Conservation (phyloP, 1,140 invertebrate species). For the Trissolcus basalis region DNA sequence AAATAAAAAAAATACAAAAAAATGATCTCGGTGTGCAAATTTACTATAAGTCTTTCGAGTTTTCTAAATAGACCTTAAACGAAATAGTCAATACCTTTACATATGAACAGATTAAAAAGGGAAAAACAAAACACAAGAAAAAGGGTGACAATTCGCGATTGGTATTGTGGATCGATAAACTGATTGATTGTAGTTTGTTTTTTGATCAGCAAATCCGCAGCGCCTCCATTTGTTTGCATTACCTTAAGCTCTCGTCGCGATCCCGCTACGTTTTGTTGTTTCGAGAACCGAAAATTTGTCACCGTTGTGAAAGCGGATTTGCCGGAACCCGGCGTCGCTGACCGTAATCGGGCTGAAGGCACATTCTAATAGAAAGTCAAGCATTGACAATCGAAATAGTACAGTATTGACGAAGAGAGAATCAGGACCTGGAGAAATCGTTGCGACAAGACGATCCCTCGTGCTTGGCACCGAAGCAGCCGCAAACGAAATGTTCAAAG, state of each 20-base stretch:
- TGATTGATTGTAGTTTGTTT: constrained; percentile 10
- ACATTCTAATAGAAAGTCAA: constrained; percentile 70
- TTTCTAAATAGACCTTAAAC: no score
- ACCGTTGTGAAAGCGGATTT: constrained; percentile 36
- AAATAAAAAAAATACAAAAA: not conserved
- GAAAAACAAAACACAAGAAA: no score
- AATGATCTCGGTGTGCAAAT: no score
- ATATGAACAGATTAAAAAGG: no score
- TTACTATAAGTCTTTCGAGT: no score
- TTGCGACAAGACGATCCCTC: constrained; percentile 31
- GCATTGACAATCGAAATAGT: constrained; percentile 76
- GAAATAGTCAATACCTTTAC: no score
- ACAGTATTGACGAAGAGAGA: constrained; percentile 51
- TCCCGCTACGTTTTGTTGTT: constrained; percentile 25
- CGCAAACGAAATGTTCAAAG: not conserved
- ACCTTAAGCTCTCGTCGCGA: constrained; percentile 43
- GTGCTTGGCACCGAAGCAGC: constrained; percentile 16
- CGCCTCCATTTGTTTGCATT: constrained; percentile 14
- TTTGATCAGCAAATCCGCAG: not conserved
- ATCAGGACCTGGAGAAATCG: constrained; percentile 39
- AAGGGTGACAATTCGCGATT: no score
- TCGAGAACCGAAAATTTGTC: constrained; percentile 29
- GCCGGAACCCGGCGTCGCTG: constrained; percentile 21
- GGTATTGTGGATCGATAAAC: constrained; percentile 1
- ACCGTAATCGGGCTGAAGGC: no score